A percentile compares a stretch with the other conserved stretches of the same genome.
Evolutionary conservation across 2,888 invertebrate genomes (phyloP).

Genomic region (Anthrax anthrax): DNA sequence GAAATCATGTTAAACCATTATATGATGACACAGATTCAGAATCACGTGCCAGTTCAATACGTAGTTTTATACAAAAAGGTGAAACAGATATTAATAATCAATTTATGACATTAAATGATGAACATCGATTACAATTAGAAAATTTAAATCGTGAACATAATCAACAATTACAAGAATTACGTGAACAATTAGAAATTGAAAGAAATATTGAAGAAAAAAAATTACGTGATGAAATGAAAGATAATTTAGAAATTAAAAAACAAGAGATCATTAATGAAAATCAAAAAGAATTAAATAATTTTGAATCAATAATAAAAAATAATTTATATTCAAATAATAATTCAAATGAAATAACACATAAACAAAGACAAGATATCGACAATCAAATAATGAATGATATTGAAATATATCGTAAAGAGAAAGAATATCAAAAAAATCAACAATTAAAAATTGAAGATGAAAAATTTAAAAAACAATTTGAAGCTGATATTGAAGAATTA

Average conservation of each 20-base stretch:
- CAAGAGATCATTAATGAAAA: constrained; percentile 24
- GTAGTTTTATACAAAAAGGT: constrained; percentile 28
- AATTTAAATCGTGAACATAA: constrained; percentile 25
- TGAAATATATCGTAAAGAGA: constrained; percentile 17
- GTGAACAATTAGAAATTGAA: constrained; percentile 36
- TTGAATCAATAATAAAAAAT: constrained; percentile 11
- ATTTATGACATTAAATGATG: constrained; percentile 39
- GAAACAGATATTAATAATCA: constrained; percentile 21
- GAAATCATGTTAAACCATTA: constrained; percentile 20
- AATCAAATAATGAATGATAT: constrained; percentile 12
- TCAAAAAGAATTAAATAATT: constrained; percentile 18
- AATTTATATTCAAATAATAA: constrained; percentile 7
- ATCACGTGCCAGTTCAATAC: constrained; percentile 29
- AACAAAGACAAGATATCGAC: constrained; percentile 17
- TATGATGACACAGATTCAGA: constrained; percentile 34
- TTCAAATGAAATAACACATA: constrained; percentile 16
- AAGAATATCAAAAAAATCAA: constrained; percentile 34
- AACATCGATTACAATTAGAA: constrained; percentile 38
- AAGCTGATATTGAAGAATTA: constrained; percentile 21
- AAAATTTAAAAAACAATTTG: constrained; percentile 24
- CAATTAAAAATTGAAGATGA: constrained; percentile 36
- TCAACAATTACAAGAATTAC: constrained; percentile 34
- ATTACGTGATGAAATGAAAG: constrained; percentile 38
- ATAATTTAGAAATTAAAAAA: constrained; percentile 35
- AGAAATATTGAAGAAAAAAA: constrained; percentile 35